Conservation (phyloP, 2,113 vertebrate genomes). For the Ceyx cyanopectus region DNA sequence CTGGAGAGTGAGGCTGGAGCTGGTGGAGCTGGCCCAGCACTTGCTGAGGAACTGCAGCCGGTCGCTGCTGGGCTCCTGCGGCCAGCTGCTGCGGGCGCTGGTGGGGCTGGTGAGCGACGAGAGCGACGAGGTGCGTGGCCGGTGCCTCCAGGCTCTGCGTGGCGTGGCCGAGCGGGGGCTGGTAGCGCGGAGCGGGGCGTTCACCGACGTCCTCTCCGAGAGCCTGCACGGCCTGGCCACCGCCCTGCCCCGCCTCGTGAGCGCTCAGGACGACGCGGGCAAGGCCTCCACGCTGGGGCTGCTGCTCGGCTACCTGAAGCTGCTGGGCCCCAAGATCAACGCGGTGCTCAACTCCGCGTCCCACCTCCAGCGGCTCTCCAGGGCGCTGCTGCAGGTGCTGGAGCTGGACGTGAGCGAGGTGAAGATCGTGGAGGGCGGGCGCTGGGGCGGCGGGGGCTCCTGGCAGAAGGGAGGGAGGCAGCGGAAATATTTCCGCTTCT, state of each 20-base stretch:
- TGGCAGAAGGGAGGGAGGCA: slow-evolving; percentile 1
- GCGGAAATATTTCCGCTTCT: slow-evolving; percentile 89
- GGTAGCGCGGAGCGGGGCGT: slow-evolving; percentile 70
- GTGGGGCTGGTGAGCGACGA: slow-evolving; percentile 89
- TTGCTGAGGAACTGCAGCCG: slow-evolving; percentile 82
- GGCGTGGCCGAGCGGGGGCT: slow-evolving; percentile 73
- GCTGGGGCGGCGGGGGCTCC: background rate
- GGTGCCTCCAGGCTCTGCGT: slow-evolving; percentile 74
- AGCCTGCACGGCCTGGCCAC: slow-evolving; percentile 89
- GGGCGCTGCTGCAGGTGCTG: slow-evolving; percentile 90
- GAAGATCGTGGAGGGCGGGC: slow-evolving; percentile 87
- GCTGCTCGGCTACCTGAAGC: slow-evolving; percentile 89
- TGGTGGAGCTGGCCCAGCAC: slow-evolving; percentile 81
- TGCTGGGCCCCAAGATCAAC: slow-evolving; percentile 86
- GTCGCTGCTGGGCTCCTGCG: slow-evolving; percentile 79
- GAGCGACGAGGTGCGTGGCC: slow-evolving; percentile 79
- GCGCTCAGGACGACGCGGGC: slow-evolving; percentile 86
- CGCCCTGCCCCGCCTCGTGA: slow-evolving; percentile 91
- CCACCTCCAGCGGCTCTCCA: slow-evolving; percentile 91
- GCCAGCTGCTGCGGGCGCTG: slow-evolving; percentile 85
- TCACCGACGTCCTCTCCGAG: slow-evolving; percentile 88
- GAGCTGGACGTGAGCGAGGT: slow-evolving; percentile 89
- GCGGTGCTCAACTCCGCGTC: slow-evolving; percentile 82
- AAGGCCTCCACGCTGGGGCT: slow-evolving; percentile 87
- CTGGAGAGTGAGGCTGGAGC: slow-evolving; percentile 89